These are phyloP conservation scores for Cephonodes hylas DNA, from an alignment of 2,888 invertebrate species.

Conservation along the genomic window DNA sequence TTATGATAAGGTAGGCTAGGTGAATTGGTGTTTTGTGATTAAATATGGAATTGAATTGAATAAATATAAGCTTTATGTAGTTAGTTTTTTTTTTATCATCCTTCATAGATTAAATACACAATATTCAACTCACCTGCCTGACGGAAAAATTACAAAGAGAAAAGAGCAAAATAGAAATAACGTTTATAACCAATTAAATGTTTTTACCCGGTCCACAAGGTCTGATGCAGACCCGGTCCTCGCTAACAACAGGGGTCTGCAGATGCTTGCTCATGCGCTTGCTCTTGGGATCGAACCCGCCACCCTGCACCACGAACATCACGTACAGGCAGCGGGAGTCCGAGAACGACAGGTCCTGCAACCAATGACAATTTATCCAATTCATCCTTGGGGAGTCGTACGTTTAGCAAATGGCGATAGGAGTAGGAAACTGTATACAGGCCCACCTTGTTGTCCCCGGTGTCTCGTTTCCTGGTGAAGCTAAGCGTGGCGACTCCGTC, in stretches of 20 bases:
- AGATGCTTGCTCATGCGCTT: constrained; percentile 92
- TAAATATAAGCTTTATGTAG: no score
- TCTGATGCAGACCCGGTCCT: constrained; percentile 90
- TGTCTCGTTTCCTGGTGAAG: constrained; percentile 89
- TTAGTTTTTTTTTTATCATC: no score
- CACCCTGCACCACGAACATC: constrained; percentile 93
- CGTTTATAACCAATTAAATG: background rate
- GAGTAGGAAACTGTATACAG: background rate
- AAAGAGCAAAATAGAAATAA: no score
- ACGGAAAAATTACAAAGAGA: no score
- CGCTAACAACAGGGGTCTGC: constrained; percentile 85
- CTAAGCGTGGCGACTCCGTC: constrained; percentile 90
- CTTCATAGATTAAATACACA: no score
- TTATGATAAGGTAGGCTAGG: no score
- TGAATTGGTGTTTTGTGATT: no score
- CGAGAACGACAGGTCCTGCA: constrained; percentile 89
- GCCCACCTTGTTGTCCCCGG: constrained; percentile 82
- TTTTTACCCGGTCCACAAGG: constrained; percentile 87
- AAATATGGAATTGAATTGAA: no score
- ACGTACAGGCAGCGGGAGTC: constrained; percentile 91
- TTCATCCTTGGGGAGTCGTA: no score
- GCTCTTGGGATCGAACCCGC: constrained; percentile 89
- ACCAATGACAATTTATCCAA: no score
- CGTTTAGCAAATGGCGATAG: no score
- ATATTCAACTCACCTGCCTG: no score